A percentile compares a stretch with the other conserved stretches of the same genome.
Evolutionary conservation across 2,888 invertebrate species (phyloP).

Genomic region (Bombylius discolor): DNA sequence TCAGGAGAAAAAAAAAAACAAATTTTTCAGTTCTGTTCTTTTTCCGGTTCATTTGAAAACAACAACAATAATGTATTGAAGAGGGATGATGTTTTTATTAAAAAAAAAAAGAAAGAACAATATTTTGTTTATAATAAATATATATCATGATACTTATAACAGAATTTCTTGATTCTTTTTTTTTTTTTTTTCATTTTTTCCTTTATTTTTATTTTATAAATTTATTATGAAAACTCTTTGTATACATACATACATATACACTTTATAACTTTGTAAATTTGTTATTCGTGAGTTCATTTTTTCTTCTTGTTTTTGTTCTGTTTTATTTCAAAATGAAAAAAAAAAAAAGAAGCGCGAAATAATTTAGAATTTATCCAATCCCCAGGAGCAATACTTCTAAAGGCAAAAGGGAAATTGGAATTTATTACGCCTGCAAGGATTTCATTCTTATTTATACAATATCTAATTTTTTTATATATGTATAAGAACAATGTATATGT

Average conservation of each 20-base stretch:
- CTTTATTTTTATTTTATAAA: not conserved
- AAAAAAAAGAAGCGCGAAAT: conserved; percentile 10
- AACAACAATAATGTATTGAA: not conserved
- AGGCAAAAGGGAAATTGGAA: conserved; percentile 7
- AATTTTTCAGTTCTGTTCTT: not conserved
- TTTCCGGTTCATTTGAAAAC: not conserved
- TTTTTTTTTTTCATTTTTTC: not conserved
- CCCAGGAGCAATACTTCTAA: conserved; percentile 1
- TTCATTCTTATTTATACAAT: not conserved
- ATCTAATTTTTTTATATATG: too few species aligned
- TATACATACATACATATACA: not conserved
- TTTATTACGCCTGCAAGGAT: conserved; percentile 5
- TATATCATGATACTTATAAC: too few species aligned
- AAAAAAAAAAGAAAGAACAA: too few species aligned
- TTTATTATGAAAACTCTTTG: too few species aligned
- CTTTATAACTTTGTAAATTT: too few species aligned
- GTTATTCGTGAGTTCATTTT: too few species aligned
- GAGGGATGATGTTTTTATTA: too few species aligned
- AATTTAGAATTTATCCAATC: conserved; percentile 12
- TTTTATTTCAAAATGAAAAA: not conserved
- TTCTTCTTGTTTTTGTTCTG: too few species aligned
- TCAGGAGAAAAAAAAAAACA: too few species aligned
- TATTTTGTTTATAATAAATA: too few species aligned
- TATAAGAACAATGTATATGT: too few species aligned
- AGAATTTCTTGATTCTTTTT: too few species aligned